Conservation (phyloP, 1,140 invertebrate genomes). For the Drosophila lowei region DNA sequence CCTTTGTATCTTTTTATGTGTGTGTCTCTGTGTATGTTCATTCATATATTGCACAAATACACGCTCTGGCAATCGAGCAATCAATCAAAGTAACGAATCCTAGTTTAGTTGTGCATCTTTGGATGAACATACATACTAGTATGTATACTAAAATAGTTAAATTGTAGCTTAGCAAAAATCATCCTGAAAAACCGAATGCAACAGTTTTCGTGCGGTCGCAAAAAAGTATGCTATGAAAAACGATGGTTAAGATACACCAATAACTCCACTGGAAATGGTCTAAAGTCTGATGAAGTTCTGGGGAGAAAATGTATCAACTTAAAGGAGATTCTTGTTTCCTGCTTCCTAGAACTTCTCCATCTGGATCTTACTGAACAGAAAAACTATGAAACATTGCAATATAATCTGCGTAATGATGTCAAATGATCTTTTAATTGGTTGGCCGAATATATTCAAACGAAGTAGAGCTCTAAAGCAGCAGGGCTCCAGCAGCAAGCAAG, state of each 20-base stretch:
- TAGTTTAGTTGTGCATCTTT: conserved; percentile 24
- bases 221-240: conserved; percentile 26
- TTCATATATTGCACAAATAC: conserved; percentile 15
- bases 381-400: too few species aligned
- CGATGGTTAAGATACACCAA: too few species aligned
- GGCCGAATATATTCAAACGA: too few species aligned
- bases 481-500: too few species aligned
- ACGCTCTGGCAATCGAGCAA: conserved; percentile 14
- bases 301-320: too few species aligned
- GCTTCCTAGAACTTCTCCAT: too few species aligned
- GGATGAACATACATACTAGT: conserved; percentile 24
- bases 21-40: conserved; percentile 28
- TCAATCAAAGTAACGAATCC: conserved; percentile 1
- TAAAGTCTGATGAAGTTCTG: too few species aligned
- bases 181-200: conserved; percentile 28
- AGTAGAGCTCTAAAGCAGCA: too few species aligned
- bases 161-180: conserved; percentile 24
- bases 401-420: background rate
- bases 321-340: too few species aligned
- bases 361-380: too few species aligned
- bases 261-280: background rate
- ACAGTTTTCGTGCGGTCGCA: conserved; percentile 4
- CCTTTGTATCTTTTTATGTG: conserved; percentile 39
- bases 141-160: conserved; percentile 22
- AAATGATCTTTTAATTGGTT: too few species aligned